These are phyloP conservation scores for Plutomurus gul DNA, from an alignment of 1,140 invertebrate genomes.

Conservation along the genomic window DNA sequence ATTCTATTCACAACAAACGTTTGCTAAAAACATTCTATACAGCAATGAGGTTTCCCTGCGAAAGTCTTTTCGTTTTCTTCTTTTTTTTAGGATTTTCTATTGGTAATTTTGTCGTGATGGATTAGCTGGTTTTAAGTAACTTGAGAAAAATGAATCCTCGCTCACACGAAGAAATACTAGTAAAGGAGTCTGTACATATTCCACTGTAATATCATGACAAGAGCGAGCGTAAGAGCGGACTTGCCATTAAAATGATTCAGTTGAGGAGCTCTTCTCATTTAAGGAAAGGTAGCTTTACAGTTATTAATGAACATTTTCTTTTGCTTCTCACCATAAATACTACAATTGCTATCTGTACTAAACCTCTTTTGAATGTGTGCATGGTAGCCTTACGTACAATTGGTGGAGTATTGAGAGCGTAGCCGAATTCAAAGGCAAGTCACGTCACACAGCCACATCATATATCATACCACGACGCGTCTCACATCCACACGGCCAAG, in stretches of 20 bases:
- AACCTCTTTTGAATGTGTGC: background rate
- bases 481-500: no score
- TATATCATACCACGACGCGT: no score
- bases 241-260: background rate
- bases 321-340: background rate
- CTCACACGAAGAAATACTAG: background rate
- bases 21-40: no score
- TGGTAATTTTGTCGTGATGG: no score
- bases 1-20: no score
- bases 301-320: constrained; percentile 16
- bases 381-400: background rate
- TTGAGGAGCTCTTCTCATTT: background rate
- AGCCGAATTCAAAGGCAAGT: background rate
- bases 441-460: background rate
- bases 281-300: constrained; percentile 17
- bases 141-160: background rate
- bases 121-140: no score
- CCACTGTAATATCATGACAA: background rate
- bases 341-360: background rate
- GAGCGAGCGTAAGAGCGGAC: background rate
- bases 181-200: no score
- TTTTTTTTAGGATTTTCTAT: no score
- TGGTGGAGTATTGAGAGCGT: background rate
- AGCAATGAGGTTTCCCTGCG: no score
- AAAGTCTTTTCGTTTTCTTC: no score